Evolutionary conservation across 2,888 invertebrate genomes (phyloP).

Genomic region (Scrobipalpa costella): DNA sequence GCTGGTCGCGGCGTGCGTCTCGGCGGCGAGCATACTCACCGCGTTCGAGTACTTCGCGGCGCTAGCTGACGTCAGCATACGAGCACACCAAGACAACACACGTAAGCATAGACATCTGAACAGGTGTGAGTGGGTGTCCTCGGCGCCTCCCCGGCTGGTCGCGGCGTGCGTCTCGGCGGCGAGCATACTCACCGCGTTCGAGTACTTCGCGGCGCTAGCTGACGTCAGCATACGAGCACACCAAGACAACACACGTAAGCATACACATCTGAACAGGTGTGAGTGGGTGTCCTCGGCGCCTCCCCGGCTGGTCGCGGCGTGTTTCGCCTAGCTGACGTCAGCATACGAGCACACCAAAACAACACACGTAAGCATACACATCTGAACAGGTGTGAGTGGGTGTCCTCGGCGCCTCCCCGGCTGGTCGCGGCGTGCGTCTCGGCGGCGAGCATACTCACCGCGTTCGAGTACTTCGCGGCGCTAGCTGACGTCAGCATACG

Average conservation of each 20-base stretch:
- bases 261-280: conserved; percentile 46
- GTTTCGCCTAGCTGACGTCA: background rate
- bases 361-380: background rate
- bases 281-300: conserved; percentile 45
- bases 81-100: conserved; percentile 39
- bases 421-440: conserved; percentile 40
- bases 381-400: conserved; percentile 52
- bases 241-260: conserved; percentile 43
- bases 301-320: conserved; percentile 34
- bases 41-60: conserved; percentile 51
- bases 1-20: conserved; percentile 39
- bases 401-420: conserved; percentile 31
- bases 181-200: conserved; percentile 48
- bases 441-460: conserved; percentile 50
- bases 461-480: conserved; percentile 51
- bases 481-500: conserved; percentile 51
- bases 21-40: conserved; percentile 50
- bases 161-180: conserved; percentile 45
- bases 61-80: conserved; percentile 51
- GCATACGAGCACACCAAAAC: background rate
- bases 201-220: conserved; percentile 54
- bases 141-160: conserved; percentile 30
- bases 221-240: conserved; percentile 48
- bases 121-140: conserved; percentile 57
- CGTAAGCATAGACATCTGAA: conserved; percentile 39